phyloP scores from a whole-genome alignment of 2,113 vertebrate species.

The Panthera leo region DNA sequence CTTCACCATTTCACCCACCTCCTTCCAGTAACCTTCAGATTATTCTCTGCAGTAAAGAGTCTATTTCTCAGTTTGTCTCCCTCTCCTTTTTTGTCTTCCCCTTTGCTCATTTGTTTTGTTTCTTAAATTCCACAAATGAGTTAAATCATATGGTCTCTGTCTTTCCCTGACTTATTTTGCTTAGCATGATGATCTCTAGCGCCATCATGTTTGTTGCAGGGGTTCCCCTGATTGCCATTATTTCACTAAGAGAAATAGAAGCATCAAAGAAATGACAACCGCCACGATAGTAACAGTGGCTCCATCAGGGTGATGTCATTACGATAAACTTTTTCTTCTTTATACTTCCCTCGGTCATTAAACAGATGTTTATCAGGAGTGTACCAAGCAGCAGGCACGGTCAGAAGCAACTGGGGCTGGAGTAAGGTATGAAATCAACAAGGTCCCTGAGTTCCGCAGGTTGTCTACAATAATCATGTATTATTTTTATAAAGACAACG shows the following conservation, averaged over 20 bases:
- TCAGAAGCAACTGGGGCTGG: background rate
- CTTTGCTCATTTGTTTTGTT: background rate
- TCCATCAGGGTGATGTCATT: background rate
- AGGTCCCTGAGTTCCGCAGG: background rate
- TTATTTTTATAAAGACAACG: background rate
- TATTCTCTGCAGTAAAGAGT: background rate
- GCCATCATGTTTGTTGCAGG: no score
- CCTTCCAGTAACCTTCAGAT: background rate
- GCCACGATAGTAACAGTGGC: background rate
- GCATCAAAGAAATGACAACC: background rate
- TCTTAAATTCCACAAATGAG: background rate
- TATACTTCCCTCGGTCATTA: background rate
- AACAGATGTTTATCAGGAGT: background rate
- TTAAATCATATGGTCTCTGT: background rate
- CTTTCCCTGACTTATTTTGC: background rate
- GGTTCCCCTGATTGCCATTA: background rate
- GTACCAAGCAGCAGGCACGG: background rate
- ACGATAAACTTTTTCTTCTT: background rate
- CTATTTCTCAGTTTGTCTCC: background rate
- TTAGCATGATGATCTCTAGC: background rate
- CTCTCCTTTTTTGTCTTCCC: no score
- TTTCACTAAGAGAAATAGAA: background rate
- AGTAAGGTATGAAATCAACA: background rate
- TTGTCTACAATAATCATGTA: background rate
- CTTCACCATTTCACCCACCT: background rate